Conservation (phyloP, 2,888 invertebrate species). For the Cosmorhoe ocellata region DNA sequence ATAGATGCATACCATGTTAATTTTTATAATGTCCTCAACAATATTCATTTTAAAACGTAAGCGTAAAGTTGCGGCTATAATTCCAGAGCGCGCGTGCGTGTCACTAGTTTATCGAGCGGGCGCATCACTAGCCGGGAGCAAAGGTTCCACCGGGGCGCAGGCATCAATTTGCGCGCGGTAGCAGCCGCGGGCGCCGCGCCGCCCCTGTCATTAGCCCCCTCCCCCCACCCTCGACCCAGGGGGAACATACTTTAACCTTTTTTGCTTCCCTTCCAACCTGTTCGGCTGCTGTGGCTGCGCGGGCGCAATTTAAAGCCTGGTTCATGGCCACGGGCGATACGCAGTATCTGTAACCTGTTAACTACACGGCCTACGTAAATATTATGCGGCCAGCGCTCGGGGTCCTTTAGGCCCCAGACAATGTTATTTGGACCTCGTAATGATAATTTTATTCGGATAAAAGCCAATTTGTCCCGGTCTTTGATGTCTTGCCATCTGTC, state of each 20-base stretch:
- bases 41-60: too few relatives aligned
- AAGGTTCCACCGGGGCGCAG: slow-evolving; percentile 77
- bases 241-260: slow-evolving; percentile 80
- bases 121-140: slow-evolving; percentile 80
- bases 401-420: slow-evolving; percentile 35
- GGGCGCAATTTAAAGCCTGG: slow-evolving; percentile 72
- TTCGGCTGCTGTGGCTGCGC: slow-evolving; percentile 75
- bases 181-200: slow-evolving; percentile 79
- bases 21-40: too few relatives aligned
- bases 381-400: slow-evolving; percentile 58
- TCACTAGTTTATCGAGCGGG: slow-evolving; percentile 69
- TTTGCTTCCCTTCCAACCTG: slow-evolving; percentile 80
- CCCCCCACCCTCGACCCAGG: slow-evolving; percentile 39
- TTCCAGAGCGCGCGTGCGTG: slow-evolving; percentile 53
- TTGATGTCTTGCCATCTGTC: slow-evolving; percentile 36
- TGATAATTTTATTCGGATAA: slow-evolving; percentile 37
- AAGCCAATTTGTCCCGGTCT: slow-evolving; percentile 33
- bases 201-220: slow-evolving; percentile 79
- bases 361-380: slow-evolving; percentile 58
- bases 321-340: slow-evolving; percentile 79
- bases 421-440: slow-evolving; percentile 29
- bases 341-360: slow-evolving; percentile 66
- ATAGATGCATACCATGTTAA: too few relatives aligned
- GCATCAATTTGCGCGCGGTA: slow-evolving; percentile 81
- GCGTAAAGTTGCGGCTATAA: slow-evolving; percentile 29